These are phyloP conservation scores for Tauraco erythrolophus DNA, from an alignment of 2,113 vertebrate species.

Conservation along the genomic window DNA sequence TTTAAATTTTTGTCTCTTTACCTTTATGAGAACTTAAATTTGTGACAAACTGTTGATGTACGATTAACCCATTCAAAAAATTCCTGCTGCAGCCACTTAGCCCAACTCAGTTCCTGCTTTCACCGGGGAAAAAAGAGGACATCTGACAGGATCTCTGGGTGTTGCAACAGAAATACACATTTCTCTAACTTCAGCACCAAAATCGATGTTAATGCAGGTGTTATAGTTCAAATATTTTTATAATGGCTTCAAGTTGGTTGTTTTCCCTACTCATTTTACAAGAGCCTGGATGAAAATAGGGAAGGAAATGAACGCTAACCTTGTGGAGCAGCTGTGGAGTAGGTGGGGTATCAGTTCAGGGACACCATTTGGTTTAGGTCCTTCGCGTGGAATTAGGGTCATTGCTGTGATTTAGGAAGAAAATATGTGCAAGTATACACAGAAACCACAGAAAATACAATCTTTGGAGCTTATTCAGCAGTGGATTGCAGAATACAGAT, in stretches of 20 bases:
- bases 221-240: background rate
- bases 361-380: background rate
- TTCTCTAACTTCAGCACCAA: no score
- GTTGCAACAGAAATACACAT: fast-evolving
- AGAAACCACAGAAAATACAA: background rate
- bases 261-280: background rate
- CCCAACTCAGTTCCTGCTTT: fast-evolving
- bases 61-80: fast-evolving
- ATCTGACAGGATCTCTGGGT: background rate
- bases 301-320: background rate
- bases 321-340: background rate
- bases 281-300: background rate
- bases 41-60: background rate
- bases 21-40: background rate
- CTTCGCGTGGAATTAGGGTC: background rate
- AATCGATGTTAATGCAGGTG: background rate
- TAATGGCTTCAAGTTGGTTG: fast-evolving
- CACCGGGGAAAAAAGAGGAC: fast-evolving
- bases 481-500: background rate
- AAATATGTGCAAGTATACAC: background rate
- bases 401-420: background rate
- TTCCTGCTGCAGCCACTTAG: fast-evolving
- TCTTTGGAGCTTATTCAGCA: background rate
- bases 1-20: background rate
- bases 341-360: background rate